These are phyloP conservation scores for Hydrocynus forskahlii DNA, from an alignment of 2,797 vertebrate genomes.

Conservation along the genomic window DNA sequence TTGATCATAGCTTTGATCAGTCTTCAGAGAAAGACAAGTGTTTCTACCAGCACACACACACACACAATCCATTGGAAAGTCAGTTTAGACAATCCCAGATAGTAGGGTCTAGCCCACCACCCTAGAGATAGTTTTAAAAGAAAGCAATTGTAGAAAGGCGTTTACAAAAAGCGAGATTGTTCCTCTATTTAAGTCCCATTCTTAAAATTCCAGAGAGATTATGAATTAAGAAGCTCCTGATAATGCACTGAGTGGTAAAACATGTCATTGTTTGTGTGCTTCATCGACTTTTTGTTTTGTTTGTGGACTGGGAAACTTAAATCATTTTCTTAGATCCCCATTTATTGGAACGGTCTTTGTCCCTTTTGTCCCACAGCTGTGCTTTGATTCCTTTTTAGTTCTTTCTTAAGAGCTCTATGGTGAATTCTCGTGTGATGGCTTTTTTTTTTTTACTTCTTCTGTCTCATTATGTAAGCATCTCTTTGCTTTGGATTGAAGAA, in stretches of 20 bases:
- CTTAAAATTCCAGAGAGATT: conserved; percentile 27
- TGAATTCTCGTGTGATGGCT: conserved; percentile 81
- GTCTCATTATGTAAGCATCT: conserved; percentile 82
- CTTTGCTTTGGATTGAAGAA: conserved; percentile 70
- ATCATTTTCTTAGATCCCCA: conserved; percentile 57
- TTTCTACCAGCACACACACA: neutral
- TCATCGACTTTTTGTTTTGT: conserved; percentile 66
- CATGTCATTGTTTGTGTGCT: conserved; percentile 61
- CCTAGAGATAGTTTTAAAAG: neutral
- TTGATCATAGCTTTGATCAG: conserved; percentile 29
- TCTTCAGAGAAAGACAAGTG: conserved; percentile 29
- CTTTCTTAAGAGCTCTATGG: conserved; percentile 38
- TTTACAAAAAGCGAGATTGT: conserved; percentile 40
- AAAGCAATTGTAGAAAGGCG: neutral
- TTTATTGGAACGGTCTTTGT: conserved; percentile 60
- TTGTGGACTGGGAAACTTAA: conserved; percentile 61
- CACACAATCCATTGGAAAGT: conserved; percentile 20
- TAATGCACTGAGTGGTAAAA: conserved; percentile 70
- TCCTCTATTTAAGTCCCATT: conserved; percentile 40
- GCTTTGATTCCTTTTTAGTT: conserved; percentile 59
- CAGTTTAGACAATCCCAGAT: conserved; percentile 29
- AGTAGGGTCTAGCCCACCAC: neutral
- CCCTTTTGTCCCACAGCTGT: conserved; percentile 55
- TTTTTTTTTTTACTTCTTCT: conserved; percentile 85
- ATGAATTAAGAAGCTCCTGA: conserved; percentile 20